Evolutionary conservation across 2,113 vertebrate genomes (phyloP), one percentile per base, ranked within the genome.

Genomic region (Myanophis thanlyinensis): DNA sequence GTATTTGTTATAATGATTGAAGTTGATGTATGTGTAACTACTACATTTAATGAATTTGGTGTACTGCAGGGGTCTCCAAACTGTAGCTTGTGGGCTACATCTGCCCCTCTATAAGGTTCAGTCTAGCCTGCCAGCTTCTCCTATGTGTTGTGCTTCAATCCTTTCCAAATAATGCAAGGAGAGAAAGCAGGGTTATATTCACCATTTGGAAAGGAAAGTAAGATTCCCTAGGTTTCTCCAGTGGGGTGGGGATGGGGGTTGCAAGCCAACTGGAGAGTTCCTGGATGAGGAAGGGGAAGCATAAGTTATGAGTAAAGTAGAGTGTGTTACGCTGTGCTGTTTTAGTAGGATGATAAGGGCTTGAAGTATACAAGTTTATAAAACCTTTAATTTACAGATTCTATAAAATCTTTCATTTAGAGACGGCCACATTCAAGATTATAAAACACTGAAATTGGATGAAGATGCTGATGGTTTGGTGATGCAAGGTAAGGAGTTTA

Each of bases 401-500:
- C 40, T 86, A 18, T 85, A 56, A 89, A 92, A 92, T 85, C 5
- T 67, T 97, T 89, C 97, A 95, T 95, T 35, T 96, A 98, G 97
- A 94, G 90, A 95, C 3, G 0, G 47, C 84, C 48, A 93, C 27
- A 0, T 93, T 2, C 90, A 94, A 56, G 96, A 96, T 80, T 90
- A 93, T 94, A 94, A 47, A 93, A 53, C 87, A 3, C 48, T 91
- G 62, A 93, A 91, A 52, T 91, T 94, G 93, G 35, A 93, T 59
- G 93, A 89, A 95, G 94, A 90, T 51, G 46, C 87, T 20, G 86
- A 46, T 93, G 85, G 80, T 94, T 93, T 95, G 80, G 1, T 95
- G 18, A 86, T 95, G 62, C 93, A 95, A 97, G 97, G 98, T 98
- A 97, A 97, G 95, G 73, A 30, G 67, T 40, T 80, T 80, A 67